Evolutionary conservation across 2,888 invertebrate species (phyloP).

Genomic region (Parasteatoda lunata): DNA sequence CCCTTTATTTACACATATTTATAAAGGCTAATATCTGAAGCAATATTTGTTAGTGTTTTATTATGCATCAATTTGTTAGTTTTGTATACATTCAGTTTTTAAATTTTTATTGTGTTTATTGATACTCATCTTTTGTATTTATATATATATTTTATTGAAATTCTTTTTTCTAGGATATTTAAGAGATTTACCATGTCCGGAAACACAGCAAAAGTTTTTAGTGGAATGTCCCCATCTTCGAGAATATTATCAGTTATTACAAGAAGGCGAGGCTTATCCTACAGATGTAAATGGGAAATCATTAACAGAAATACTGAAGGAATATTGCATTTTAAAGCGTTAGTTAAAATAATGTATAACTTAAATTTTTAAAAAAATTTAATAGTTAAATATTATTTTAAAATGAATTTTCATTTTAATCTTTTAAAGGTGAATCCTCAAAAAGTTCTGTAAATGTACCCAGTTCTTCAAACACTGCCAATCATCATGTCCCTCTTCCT

Average conservation of each 20-base stretch:
- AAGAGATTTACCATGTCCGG: constrained; percentile 44
- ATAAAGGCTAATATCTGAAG: no score
- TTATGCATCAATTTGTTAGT: no score
- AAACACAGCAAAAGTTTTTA: constrained; percentile 49
- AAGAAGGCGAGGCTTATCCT: constrained; percentile 26
- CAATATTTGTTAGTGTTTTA: no score
- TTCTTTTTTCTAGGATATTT: constrained; percentile 41
- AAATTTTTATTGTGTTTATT: no score
- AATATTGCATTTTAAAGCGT: constrained; percentile 47
- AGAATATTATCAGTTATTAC: constrained; percentile 31
- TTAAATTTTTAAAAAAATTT: not conserved
- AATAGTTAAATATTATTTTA: not conserved
- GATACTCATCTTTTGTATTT: no score
- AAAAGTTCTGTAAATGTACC: not conserved
- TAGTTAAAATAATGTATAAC: not conserved
- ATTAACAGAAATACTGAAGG: constrained; percentile 41
- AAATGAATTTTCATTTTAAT: not conserved
- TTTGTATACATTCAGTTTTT: no score
- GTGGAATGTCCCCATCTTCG: constrained; percentile 30
- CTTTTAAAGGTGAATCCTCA: not conserved
- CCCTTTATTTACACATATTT: no score
- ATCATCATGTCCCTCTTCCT: not conserved
- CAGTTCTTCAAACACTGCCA: not conserved
- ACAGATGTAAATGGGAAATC: constrained; percentile 56
- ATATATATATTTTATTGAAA: no score